phyloP scores from a whole-genome alignment of 2,113 vertebrate species.

The Lepisosteus osseus region DNA sequence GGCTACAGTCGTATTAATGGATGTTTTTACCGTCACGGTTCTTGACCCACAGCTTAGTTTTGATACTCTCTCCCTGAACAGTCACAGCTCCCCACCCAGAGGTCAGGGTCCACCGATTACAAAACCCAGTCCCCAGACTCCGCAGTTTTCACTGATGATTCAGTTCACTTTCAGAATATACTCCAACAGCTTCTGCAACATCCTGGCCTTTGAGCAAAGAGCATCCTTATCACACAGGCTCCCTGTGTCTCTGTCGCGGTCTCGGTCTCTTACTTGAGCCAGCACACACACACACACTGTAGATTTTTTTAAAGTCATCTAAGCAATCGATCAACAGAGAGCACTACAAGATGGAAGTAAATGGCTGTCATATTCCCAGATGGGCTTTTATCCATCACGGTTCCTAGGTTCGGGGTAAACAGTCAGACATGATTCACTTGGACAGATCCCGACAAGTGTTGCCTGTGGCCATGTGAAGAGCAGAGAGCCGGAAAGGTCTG shows the following conservation, averaged over 20 bases:
- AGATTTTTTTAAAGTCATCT: conserved; percentile 41
- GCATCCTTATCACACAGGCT: conserved; percentile 2
- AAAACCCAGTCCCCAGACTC: too few species aligned
- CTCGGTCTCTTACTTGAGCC: not conserved
- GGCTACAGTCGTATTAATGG: too few species aligned
- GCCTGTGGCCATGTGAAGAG: conserved; percentile 15
- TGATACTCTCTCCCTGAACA: too few species aligned
- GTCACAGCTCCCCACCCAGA: too few species aligned
- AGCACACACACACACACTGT: not conserved
- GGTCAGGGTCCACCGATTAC: too few species aligned
- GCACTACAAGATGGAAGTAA: conserved; percentile 38
- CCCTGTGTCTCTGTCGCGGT: not conserved
- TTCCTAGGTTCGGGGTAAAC: not conserved
- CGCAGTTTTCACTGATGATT: too few species aligned
- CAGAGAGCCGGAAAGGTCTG: not conserved
- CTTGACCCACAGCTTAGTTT: too few species aligned
- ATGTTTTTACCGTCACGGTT: too few species aligned
- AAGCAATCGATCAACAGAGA: conserved; percentile 43
- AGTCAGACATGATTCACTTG: conserved; percentile 17
- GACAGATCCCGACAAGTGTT: conserved; percentile 17
- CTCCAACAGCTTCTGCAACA: too few species aligned
- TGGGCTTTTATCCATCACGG: conserved; percentile 36
- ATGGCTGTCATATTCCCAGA: conserved; percentile 45
- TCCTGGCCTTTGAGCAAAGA: too few species aligned
- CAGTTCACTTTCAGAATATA: too few species aligned